A percentile compares a stretch with the other conserved stretches of the same genome.
These are phyloP conservation scores for Tamias sibiricus DNA, from an alignment of 2,113 vertebrate genomes.

Conservation along the genomic window DNA sequence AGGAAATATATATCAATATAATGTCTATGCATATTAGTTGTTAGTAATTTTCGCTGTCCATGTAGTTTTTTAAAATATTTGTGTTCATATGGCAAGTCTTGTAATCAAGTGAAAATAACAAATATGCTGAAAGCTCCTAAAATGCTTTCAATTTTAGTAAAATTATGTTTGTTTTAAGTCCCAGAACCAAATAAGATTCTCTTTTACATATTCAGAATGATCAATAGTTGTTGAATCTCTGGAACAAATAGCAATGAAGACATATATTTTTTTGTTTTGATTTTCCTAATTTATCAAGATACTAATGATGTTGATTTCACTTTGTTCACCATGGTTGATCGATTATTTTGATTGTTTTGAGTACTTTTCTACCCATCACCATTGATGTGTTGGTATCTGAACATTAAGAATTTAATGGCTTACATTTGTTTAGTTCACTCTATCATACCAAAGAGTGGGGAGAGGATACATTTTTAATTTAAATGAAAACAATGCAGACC, in stretches of 20 bases:
- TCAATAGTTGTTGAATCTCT: background rate
- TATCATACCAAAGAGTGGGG: rapidly evolving
- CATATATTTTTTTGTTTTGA: background rate
- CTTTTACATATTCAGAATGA: background rate
- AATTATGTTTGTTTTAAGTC: conserved; percentile 2
- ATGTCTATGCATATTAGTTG: background rate
- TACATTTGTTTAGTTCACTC: background rate
- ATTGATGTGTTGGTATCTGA: background rate
- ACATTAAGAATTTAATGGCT: background rate
- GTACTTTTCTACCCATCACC: background rate
- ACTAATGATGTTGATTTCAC: background rate
- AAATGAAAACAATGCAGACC: conserved; percentile 16
- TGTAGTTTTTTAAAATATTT: background rate
- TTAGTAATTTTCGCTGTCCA: background rate
- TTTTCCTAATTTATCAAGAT: background rate
- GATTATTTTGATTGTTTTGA: background rate
- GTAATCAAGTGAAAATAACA: background rate
- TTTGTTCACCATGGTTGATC: background rate
- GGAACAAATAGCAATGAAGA: background rate
- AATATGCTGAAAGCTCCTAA: background rate
- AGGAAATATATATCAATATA: background rate
- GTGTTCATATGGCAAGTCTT: background rate
- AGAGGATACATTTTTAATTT: background rate
- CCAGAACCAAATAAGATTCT: background rate
- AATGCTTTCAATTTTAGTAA: background rate